Conservation (phyloP, 2,888 invertebrate species). For the Herminia tarsipennalis region DNA sequence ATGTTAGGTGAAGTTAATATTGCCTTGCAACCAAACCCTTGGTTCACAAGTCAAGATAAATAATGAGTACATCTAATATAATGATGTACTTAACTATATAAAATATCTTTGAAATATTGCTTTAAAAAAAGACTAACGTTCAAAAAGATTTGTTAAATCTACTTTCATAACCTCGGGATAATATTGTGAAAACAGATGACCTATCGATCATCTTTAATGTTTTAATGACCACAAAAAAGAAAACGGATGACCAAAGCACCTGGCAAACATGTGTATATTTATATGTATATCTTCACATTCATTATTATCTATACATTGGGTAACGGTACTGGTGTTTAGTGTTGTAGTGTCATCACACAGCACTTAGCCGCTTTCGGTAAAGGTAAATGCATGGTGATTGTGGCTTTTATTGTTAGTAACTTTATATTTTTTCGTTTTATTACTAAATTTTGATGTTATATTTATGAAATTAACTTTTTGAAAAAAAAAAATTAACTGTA, state of each 20-base stretch:
- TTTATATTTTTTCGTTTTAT: slow-evolving; percentile 41
- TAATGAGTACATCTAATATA: too few species aligned
- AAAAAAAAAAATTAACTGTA: slow-evolving; percentile 24
- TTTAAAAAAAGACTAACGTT: too few species aligned
- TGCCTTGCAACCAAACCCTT: too few species aligned
- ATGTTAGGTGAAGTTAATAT: too few species aligned
- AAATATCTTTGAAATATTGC: too few species aligned
- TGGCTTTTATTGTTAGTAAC: slow-evolving; percentile 62
- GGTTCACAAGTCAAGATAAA: too few species aligned
- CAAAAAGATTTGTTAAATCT: too few species aligned
- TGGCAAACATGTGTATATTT: slow-evolving; percentile 33
- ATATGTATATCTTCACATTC: slow-evolving; percentile 54
- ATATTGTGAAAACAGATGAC: too few species aligned
- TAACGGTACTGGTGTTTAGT: slow-evolving; percentile 63
- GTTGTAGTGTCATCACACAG: slow-evolving; percentile 67
- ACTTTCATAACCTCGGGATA: too few species aligned
- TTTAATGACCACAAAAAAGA: background rate
- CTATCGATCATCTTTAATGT: slow-evolving; percentile 15
- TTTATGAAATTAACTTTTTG: slow-evolving; percentile 16
- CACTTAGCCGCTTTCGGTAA: slow-evolving; percentile 77
- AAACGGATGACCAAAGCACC: slow-evolving; percentile 56
- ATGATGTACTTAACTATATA: too few species aligned
- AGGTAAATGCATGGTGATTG: slow-evolving; percentile 82
- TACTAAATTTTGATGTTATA: slow-evolving; percentile 28
- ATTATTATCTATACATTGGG: slow-evolving; percentile 51